Evolutionary conservation across 1,140 invertebrate species (phyloP), one percentile per base, ranked within the genome.

Genomic region (Hermetia illucens): DNA sequence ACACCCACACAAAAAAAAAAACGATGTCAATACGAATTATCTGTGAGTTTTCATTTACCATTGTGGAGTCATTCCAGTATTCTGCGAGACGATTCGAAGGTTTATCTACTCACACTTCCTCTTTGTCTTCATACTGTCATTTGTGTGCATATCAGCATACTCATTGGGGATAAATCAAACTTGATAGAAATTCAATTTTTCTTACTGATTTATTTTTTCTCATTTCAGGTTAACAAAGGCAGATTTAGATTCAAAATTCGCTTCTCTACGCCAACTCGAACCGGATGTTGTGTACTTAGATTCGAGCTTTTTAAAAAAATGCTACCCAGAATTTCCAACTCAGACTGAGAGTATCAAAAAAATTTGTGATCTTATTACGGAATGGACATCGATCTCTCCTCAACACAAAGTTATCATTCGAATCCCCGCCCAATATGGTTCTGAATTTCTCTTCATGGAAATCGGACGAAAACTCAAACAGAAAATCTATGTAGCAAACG

Each of bases 221-320:
- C 24, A 8, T 13, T 13, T 8, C 24, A 27, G 24, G 24, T 27
- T 27, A 27, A 27, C 8, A 9, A 27, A 27, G 24, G 8, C 8
- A 13, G 24, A 27, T 13, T 27, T 27, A 8, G 13, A 27, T n/a
- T n/a, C n/a, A 27, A 27, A 27, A 27, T 13, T 27, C 49, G 47
- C 64, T 40, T 36, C 13, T 3, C 46, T 60, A 34, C 55, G 61
- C 18, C 42, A 45, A 0, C 74, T 70, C 48, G 49, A 46, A 13
- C 65, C 82, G 21, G 62, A 75, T 42, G 65, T 65, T 31, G 50
- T 82, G 24, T 81, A 82, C 51, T 59, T 82, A 5, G 80, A 83
- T 49, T 77, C 78, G 12, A 83, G 79, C 2, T 82, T 82, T 50
- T 66, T 77, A 17, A 47, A 61, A 34, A 37, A 54, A 24, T 25